Percentiles rank a stretch among this genome's conserved stretches.
Evolutionary conservation across 2,888 invertebrate species (phyloP).

Genomic region (Drosophila meridiana): DNA sequence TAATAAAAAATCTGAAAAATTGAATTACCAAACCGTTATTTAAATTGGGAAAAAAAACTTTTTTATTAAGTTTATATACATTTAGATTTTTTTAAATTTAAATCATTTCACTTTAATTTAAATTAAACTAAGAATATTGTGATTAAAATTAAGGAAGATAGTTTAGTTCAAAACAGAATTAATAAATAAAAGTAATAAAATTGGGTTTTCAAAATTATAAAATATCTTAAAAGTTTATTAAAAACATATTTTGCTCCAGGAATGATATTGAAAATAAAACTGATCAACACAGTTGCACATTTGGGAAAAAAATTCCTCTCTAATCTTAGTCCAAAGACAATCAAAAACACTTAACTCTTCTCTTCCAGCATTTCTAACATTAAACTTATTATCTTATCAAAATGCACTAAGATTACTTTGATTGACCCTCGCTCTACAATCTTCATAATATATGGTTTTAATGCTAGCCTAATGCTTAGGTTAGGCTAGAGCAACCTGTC

Average conservation of each 20-base stretch:
- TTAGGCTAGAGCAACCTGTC: slow-evolving; percentile 42
- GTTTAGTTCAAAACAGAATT: no score
- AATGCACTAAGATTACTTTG: slow-evolving; percentile 7
- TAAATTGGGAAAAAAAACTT: no score
- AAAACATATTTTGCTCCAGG: background rate
- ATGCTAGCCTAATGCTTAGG: slow-evolving; percentile 16
- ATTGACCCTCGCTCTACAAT: background rate
- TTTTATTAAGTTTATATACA: background rate
- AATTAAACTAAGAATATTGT: background rate
- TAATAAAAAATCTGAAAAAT: no score
- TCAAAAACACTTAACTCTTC: background rate
- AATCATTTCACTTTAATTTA: background rate
- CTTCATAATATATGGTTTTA: background rate
- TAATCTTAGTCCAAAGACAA: background rate
- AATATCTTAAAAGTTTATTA: background rate
- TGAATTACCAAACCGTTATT: no score
- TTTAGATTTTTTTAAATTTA: background rate
- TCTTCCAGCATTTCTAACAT: background rate
- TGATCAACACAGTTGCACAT: no score
- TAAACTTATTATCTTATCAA: slow-evolving; percentile 4
- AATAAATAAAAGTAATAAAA: background rate
- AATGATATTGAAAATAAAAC: background rate
- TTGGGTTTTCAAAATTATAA: background rate
- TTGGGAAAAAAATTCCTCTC: background rate
- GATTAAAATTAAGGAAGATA: no score